These are phyloP conservation scores for Amphiprion clarkii DNA, from an alignment of 2,797 vertebrate genomes.

Conservation along the genomic window DNA sequence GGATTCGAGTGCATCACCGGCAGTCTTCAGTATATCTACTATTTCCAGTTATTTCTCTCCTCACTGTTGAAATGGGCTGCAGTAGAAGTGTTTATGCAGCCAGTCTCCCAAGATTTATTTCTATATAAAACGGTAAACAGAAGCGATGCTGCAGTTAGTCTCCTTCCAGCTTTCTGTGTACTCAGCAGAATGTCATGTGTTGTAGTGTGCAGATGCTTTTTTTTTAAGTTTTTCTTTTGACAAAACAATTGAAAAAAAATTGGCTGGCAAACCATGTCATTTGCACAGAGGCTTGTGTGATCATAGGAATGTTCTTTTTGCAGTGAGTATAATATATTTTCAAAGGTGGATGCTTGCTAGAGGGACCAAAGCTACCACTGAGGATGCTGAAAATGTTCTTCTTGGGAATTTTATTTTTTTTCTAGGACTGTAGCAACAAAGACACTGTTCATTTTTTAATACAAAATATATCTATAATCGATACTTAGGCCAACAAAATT, in stretches of 20 bases:
- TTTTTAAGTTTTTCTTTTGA: not conserved
- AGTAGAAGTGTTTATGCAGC: slow-evolving; percentile 55
- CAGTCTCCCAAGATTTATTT: slow-evolving; percentile 48
- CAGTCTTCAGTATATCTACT: slow-evolving; percentile 42
- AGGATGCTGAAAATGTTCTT: not conserved
- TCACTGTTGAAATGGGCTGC: slow-evolving; percentile 48
- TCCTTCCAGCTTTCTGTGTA: slow-evolving; percentile 31
- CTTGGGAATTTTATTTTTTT: not conserved
- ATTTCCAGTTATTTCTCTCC: slow-evolving; percentile 41
- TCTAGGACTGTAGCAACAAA: not conserved
- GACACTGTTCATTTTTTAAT: too few species aligned
- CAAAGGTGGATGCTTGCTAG: not conserved
- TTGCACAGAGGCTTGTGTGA: not conserved
- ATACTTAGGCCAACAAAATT: too few species aligned
- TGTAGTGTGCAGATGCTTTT: slow-evolving; percentile 12
- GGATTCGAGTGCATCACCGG: slow-evolving; percentile 52
- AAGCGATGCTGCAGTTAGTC: slow-evolving; percentile 34
- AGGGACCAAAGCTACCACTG: not conserved
- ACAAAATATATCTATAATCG: too few species aligned
- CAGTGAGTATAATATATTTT: not conserved
- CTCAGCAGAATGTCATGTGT: slow-evolving; percentile 40
- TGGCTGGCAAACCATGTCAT: not conserved
- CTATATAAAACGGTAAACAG: slow-evolving; percentile 39
- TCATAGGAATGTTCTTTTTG: not conserved
- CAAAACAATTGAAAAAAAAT: not conserved